phyloP scores from a whole-genome alignment of 2,113 vertebrate species.

The Butorides virescens region DNA sequence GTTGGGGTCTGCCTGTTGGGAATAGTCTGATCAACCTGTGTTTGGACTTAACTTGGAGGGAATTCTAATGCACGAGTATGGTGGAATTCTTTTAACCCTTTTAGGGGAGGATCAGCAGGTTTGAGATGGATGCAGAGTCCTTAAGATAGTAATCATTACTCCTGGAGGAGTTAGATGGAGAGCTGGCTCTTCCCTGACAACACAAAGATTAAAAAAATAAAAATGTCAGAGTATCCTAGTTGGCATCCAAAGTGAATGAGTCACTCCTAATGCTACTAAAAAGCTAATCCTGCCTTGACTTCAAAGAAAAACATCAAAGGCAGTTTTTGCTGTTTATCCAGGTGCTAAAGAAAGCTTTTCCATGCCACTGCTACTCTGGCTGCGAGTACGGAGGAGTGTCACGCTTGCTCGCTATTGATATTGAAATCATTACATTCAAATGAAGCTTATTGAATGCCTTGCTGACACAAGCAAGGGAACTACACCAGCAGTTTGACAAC shows the following conservation, averaged over 20 bases:
- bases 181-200: neutral
- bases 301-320: slow-evolving; percentile 40
- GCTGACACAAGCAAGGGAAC: slow-evolving; percentile 24
- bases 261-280: neutral
- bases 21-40: neutral
- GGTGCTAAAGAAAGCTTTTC: slow-evolving; percentile 27
- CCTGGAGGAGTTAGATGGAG: neutral
- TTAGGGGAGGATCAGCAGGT: neutral
- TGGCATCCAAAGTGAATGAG: neutral
- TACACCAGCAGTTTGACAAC: neutral
- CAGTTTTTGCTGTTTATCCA: neutral
- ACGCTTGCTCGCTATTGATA: neutral
- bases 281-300: slow-evolving; percentile 4
- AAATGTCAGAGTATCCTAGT: neutral
- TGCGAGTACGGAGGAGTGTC: neutral
- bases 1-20: neutral
- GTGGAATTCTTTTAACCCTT: neutral
- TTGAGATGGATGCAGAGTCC: neutral
- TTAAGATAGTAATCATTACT: neutral
- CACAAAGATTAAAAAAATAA: neutral
- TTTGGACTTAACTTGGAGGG: neutral
- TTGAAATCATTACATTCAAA: neutral
- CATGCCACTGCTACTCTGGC: neutral
- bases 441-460: neutral
- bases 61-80: neutral